phyloP scores from a whole-genome alignment of 2,888 invertebrate species.

The Pogonocherus hispidulus region DNA sequence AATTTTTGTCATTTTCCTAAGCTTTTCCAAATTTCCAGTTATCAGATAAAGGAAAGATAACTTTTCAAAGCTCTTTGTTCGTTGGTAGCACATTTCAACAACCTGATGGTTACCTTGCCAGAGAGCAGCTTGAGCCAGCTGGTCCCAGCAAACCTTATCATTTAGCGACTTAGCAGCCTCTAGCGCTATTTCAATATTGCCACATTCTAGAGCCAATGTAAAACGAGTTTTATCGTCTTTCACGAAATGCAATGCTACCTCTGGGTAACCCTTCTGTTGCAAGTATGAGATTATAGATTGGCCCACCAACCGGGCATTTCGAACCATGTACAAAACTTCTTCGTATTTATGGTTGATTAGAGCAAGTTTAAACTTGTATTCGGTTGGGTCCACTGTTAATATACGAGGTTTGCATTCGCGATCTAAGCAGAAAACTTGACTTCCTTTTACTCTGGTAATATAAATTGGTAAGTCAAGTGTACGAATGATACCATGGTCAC shows the following conservation, averaged over 20 bases:
- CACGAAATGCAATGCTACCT: constrained; percentile 98
- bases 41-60: constrained; percentile 97
- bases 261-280: constrained; percentile 99
- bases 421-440: constrained; percentile 94
- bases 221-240: constrained; percentile 99
- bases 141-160: constrained; percentile 96
- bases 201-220: constrained; percentile 96
- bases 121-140: constrained; percentile 92
- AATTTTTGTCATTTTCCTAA: constrained; percentile 99
- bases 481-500: constrained; percentile 97
- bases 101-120: constrained; percentile 81
- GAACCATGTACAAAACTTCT: constrained; percentile 94
- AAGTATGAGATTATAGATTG: constrained; percentile 99
- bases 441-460: constrained; percentile 91
- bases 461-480: constrained; percentile 98
- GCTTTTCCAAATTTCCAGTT: constrained; percentile 97
- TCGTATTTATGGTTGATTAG: constrained; percentile 96
- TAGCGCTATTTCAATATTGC: constrained; percentile 97
- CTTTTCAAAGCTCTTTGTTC: constrained; percentile 99
- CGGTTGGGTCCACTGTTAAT: constrained; percentile 95
- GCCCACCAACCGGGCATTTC: constrained; percentile 95
- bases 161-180: constrained; percentile 96
- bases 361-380: constrained; percentile 97
- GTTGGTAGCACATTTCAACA: constrained; percentile 99
- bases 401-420: constrained; percentile 92